Conservation (phyloP, 2,888 invertebrate species). For the Drosophila bunnanda region DNA sequence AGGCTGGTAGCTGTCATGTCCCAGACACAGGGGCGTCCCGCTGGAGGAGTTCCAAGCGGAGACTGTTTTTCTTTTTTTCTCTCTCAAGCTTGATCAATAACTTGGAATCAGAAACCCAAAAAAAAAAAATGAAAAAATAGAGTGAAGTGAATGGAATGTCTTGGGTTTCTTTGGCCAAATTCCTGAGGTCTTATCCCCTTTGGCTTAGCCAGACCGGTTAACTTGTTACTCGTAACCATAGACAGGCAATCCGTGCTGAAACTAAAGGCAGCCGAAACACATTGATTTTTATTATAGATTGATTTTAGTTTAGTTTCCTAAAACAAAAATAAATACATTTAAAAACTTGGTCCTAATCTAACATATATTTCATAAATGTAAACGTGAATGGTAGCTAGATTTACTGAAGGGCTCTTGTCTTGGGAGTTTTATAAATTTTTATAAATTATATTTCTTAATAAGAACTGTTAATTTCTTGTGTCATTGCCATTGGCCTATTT, state of each 20-base stretch:
- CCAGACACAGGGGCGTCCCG: constrained; percentile 39
- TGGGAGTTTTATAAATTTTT: no score
- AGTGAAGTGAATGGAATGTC: constrained; percentile 20
- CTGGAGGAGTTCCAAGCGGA: constrained; percentile 2
- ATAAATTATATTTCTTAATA: no score
- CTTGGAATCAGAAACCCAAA: constrained; percentile 24
- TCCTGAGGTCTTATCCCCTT: constrained; percentile 1
- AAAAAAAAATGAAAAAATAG: background rate
- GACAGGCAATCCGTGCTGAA: constrained; percentile 45
- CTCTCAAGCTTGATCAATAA: constrained; percentile 36
- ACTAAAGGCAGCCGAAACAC: constrained; percentile 36
- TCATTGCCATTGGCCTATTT: constrained; percentile 56
- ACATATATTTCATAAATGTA: background rate
- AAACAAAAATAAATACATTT: background rate
- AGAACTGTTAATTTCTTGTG: no score
- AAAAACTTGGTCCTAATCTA: no score
- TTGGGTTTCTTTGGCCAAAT: constrained; percentile 27
- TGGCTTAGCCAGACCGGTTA: constrained; percentile 45
- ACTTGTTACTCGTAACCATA: constrained; percentile 69
- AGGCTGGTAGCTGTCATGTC: constrained; percentile 33
- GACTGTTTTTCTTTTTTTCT: constrained; percentile 2
- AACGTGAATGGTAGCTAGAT: background rate
- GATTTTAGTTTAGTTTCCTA: background rate
- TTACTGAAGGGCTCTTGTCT: background rate
- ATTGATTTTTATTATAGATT: constrained; percentile 65